phyloP scores from a whole-genome alignment of 2,888 invertebrate genomes.

The Habrosyne pyritoides region DNA sequence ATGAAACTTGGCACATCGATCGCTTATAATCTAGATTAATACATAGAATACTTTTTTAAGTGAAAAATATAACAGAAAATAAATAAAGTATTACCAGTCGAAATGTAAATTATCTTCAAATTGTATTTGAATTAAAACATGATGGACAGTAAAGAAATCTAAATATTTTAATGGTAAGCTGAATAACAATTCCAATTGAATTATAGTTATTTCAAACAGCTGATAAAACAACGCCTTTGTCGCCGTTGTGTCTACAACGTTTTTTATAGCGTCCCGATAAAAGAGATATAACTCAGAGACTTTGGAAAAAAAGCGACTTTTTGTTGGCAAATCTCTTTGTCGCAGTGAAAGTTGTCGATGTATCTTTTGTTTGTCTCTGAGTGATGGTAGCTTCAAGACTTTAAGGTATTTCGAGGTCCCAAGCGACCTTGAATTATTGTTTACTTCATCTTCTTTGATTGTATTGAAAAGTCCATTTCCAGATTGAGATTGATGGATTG shows the following conservation, averaged over 20 bases:
- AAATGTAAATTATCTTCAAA: too few relatives aligned
- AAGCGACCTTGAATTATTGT: background rate
- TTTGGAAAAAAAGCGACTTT: background rate
- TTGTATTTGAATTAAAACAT: too few relatives aligned
- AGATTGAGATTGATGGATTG: too few relatives aligned
- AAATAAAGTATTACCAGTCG: too few relatives aligned
- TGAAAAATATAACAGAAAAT: too few relatives aligned
- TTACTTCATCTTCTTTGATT: background rate
- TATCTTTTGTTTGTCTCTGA: background rate
- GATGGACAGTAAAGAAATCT: too few relatives aligned
- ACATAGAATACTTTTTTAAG: too few relatives aligned
- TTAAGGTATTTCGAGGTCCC: background rate
- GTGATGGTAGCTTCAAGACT: background rate
- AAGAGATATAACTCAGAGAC: background rate
- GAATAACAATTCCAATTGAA: too few relatives aligned
- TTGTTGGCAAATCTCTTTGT: background rate
- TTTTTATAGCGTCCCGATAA: background rate
- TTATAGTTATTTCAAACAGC: background rate
- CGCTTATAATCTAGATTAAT: too few relatives aligned
- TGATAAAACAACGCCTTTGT: background rate
- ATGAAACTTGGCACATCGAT: too few relatives aligned
- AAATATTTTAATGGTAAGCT: too few relatives aligned
- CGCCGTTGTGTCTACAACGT: background rate
- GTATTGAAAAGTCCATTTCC: too few relatives aligned
- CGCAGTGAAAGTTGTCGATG: conserved; percentile 2